Base-by-base conservation (phyloP, 2,888 invertebrate species). In the Agrochola litura region DNA sequence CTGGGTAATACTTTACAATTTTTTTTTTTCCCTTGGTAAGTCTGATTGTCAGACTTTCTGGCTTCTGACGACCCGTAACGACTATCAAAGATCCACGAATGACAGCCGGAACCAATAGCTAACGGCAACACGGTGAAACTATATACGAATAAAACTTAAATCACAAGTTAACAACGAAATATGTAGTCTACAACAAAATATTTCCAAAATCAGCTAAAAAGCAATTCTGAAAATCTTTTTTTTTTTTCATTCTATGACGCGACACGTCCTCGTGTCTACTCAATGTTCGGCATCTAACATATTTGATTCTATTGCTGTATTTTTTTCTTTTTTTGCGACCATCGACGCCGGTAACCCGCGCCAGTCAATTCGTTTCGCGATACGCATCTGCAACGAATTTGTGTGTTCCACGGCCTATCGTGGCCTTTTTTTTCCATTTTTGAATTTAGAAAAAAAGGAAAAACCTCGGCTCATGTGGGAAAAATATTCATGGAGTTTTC, bases 321-420 rank as follows among this genome's bases (percentile, higher is more conserved):
- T 79, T 83, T 81, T 81, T 81, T 84, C 60, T 82, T 87, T 90
- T 88, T 87, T 89, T 78, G 81, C 78, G 79, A 79, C 79, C 75
- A 82, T 89, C 88, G 88, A 82, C 88, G 86, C 89, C 85, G 86
- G 91, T 92, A 90, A 89, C 92, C 91, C 89, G 88, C 88, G 85
- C 89, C 89, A 91, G 92, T 93, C 93, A 92, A 92, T 94, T 95
- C 91, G 93, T 93, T 94, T 90, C 91, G 88, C 86, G 86, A 88
- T 89, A 90, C 91, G 92, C 91, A 86, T 89, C 86, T 89, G 88
- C 88, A 91, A 88, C 90, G 91, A 90, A 89, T 93, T 92, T 90
- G 85, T 84, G 91, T 90, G 86, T 79, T 82, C 85, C 82, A 85
- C 86, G 85, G 85, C 69, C 87, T 89, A 86, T 81, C 72, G 76